Base-by-base conservation (phyloP, 2,113 vertebrate species). In the Bubalus kerabau region DNA sequence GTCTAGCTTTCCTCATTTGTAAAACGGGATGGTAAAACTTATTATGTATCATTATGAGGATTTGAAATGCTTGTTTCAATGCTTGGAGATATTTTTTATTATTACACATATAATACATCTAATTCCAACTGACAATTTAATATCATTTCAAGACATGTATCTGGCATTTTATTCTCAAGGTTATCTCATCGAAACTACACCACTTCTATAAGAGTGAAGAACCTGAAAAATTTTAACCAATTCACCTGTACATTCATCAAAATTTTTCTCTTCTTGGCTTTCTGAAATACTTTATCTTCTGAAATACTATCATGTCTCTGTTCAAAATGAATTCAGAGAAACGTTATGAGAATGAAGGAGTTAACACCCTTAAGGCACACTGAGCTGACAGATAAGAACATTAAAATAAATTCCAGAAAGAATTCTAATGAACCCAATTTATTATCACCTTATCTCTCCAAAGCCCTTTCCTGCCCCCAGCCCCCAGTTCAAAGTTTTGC, bases 401-500 rank as follows among this genome's bases (percentile, higher is more conserved):
- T 82, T 82, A 96, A 54, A 81, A 57, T 43, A 76, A 84, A 83
- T 89, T 85, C 50, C 89, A 93, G 92, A 93, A 97, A 90, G 50
- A 40, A 94, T 90, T 67, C 71, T 71, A 84, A 74, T 57, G 48
- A 89, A 87, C 91, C 82, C 62, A 91, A 82, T 86, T 84, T 87
- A 95, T 76, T 76, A 86, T 78, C 87, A 90, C 28, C n/a, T 91
- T 87, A 64, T 96, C 90, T 94, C 46, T 85, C 28, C 26, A 52
- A 67, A 92, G 26, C 10, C 52, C 32, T 54, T 71, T 89, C 12
- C 43, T 89, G 32, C 7, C 56, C 17, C 23, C 36, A 82, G 28
- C 26, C 24, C 78, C 87, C 95, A 85, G 90, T 90, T 95, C 87
- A 97, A 96, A 95, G 80, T 91, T 88, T 89, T 32, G 28, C 91